A percentile compares a stretch with the other conserved stretches of the same genome.
These are phyloP conservation scores for Drusus annulatus DNA, from an alignment of 1,140 invertebrate species.

Conservation along the genomic window DNA sequence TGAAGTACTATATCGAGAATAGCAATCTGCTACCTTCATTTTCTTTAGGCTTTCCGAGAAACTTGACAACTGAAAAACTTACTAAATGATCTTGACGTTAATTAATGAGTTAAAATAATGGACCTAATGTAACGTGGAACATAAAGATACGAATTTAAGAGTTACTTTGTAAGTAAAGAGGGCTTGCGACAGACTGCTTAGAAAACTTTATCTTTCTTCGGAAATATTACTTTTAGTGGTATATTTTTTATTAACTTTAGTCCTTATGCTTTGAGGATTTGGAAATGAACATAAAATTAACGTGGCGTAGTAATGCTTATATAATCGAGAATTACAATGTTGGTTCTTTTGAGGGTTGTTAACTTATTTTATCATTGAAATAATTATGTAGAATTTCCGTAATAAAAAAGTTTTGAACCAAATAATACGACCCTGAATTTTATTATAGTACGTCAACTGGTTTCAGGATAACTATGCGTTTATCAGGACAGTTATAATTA, in stretches of 20 bases:
- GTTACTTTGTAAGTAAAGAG: slow-evolving; percentile 11
- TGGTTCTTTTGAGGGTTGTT: too few relatives aligned
- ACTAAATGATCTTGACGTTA: slow-evolving; percentile 42
- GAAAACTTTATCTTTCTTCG: neutral
- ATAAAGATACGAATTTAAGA: slow-evolving; percentile 28
- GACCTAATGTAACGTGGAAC: slow-evolving; percentile 31
- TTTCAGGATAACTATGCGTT: too few relatives aligned
- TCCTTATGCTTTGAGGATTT: neutral
- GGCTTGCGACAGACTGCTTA: slow-evolving; percentile 9
- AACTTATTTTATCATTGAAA: too few relatives aligned
- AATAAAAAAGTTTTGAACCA: too few relatives aligned
- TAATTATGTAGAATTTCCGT: too few relatives aligned
- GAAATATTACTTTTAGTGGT: slow-evolving; percentile 16
- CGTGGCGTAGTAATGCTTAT: too few relatives aligned
- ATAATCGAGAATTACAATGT: too few relatives aligned
- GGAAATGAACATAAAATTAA: too few relatives aligned
- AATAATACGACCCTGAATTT: too few relatives aligned
- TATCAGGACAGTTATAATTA: too few relatives aligned
- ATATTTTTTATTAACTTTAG: neutral
- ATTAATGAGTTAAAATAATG: slow-evolving; percentile 44
- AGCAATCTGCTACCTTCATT: slow-evolving; percentile 17
- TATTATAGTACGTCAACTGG: too few relatives aligned
- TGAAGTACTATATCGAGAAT: slow-evolving; percentile 17
- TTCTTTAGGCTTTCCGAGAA: neutral
- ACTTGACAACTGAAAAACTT: slow-evolving; percentile 29